These are phyloP conservation scores for Hippocampus abdominalis DNA, from an alignment of 2,113 vertebrate genomes.

Conservation along the genomic window DNA sequence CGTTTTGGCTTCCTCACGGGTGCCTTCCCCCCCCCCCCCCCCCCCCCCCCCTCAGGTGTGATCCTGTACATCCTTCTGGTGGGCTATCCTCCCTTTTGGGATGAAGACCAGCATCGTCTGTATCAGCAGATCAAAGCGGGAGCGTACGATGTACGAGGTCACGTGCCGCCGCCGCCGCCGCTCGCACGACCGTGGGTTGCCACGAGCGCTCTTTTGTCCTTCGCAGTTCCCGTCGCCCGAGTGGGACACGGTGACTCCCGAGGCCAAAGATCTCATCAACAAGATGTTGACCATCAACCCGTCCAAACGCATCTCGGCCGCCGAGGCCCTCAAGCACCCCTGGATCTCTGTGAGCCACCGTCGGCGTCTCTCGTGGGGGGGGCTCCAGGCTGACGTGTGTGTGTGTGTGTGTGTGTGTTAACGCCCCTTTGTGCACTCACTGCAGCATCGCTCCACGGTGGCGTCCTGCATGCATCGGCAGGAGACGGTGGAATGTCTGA, in stretches of 20 bases:
- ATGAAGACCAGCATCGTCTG: constrained; percentile 75
- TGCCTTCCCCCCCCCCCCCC: too few relatives aligned
- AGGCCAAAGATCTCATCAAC: constrained; percentile 96
- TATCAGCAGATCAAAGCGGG: constrained; percentile 77
- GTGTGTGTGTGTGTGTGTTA: not conserved
- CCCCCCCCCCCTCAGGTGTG: constrained; percentile 57
- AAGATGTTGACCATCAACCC: constrained; percentile 98
- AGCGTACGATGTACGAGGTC: constrained; percentile 65
- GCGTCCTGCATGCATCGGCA: constrained; percentile 97
- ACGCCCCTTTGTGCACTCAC: not conserved
- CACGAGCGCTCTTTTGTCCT: not conserved
- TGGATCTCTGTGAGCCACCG: constrained; percentile 88
- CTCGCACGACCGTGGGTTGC: too few relatives aligned
- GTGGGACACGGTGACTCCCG: constrained; percentile 94
- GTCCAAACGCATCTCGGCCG: constrained; percentile 87
- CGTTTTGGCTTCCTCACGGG: not conserved
- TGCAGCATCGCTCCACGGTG: constrained; percentile 91
- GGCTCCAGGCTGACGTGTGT: not conserved
- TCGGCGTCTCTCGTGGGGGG: not conserved
- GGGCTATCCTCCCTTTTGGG: constrained; percentile 75
- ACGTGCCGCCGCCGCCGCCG: not conserved
- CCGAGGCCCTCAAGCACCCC: constrained; percentile 90
- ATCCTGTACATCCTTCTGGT: constrained; percentile 75
- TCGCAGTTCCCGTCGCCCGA: constrained; percentile 92
- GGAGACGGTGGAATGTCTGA: constrained; percentile 94